phyloP scores from a whole-genome alignment of 2,888 invertebrate genomes.

The Trichogramma evanescens region DNA sequence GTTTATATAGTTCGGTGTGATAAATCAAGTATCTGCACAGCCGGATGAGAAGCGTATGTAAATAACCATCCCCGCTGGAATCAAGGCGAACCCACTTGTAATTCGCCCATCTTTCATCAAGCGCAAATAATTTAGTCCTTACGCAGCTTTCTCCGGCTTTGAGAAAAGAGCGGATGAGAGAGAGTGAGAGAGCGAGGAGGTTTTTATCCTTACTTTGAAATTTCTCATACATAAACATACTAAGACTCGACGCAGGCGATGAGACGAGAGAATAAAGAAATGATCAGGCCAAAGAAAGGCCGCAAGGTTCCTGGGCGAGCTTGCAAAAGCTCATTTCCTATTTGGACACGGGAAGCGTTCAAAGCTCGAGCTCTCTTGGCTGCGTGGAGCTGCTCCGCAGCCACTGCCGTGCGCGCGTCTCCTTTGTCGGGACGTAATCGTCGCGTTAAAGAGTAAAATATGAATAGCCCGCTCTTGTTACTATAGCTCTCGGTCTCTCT shows the following conservation, averaged over 20 bases:
- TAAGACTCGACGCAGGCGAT: background rate
- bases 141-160: background rate
- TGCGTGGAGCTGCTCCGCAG: no score
- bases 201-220: slow-evolving; percentile 1
- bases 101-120: slow-evolving; percentile 3
- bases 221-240: slow-evolving; percentile 11
- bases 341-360: background rate
- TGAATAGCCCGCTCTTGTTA: slow-evolving; percentile 2
- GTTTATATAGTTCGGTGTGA: no score
- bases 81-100: slow-evolving; percentile 11
- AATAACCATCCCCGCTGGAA: slow-evolving; percentile 1
- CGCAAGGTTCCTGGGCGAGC: background rate
- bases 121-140: slow-evolving; percentile 10
- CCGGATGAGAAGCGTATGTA: no score
- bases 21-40: no score
- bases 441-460: slow-evolving; percentile 8
- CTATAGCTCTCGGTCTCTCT: background rate
- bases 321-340: slow-evolving; percentile 12
- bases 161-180: no score
- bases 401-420: background rate
- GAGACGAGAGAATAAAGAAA: background rate
- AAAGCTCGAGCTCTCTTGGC: background rate
- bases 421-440: slow-evolving; percentile 1
- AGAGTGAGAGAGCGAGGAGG: no score
- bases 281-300: background rate